A percentile compares a stretch with the other conserved stretches of the same genome.
phyloP scores from a whole-genome alignment of 2,797 vertebrate species.

The Ptychobarbus kaznakovi region DNA sequence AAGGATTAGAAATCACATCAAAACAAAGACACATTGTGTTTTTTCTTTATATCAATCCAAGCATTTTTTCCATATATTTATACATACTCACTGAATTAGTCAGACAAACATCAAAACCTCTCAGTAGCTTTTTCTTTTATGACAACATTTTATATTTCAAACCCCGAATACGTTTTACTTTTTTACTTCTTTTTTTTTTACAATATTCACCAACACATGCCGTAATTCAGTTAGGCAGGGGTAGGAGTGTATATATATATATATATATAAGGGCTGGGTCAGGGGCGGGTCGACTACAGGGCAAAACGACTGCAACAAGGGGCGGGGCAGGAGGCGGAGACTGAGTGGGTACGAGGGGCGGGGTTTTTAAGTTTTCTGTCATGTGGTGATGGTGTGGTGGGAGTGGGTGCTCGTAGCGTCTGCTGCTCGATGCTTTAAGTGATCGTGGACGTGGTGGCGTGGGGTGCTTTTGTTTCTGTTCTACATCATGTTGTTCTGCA shows the following conservation, averaged over 20 bases:
- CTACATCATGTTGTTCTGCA: constrained; percentile 97
- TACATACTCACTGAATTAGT: constrained; percentile 87
- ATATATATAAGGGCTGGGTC: constrained; percentile 50
- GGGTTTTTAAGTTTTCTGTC: constrained; percentile 53
- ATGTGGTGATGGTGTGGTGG: constrained; percentile 58
- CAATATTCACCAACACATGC: constrained; percentile 98
- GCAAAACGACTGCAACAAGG: constrained; percentile 74
- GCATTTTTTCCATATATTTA: constrained; percentile 81
- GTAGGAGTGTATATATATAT: constrained; percentile 63
- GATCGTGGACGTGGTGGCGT: constrained; percentile 57
- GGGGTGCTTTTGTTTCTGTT: constrained; percentile 58
- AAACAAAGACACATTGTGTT: constrained; percentile 84
- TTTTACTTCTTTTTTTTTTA: constrained; percentile 83
- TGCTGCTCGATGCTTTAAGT: constrained; percentile 70
- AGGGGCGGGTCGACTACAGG: constrained; percentile 55
- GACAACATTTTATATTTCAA: constrained; percentile 71
- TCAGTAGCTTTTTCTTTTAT: constrained; percentile 73
- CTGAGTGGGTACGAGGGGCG: constrained; percentile 62
- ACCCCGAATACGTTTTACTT: constrained; percentile 76
- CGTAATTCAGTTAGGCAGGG: constrained; percentile 75
- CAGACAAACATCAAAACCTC: constrained; percentile 85
- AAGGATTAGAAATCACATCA: constrained; percentile 95
- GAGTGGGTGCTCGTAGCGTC: constrained; percentile 64
- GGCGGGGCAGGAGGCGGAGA: constrained; percentile 66
- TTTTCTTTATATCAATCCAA: constrained; percentile 81